Evolutionary conservation across 53 echinoderm and acorn worm genomes (phyloP), one percentile per base, ranked within the genome.

Genomic region (Henricia sp.): DNA sequence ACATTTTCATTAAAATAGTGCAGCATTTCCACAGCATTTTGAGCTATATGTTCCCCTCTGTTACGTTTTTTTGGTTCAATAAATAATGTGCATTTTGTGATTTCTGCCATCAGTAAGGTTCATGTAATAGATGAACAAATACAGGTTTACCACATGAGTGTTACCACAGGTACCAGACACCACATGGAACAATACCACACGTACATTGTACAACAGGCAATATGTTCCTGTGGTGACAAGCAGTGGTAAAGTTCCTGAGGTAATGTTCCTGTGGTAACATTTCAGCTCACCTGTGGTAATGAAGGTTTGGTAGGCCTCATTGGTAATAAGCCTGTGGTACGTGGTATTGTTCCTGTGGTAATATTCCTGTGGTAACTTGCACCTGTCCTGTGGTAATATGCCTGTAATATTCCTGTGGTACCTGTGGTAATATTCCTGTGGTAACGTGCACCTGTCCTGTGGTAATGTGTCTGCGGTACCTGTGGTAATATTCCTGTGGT

Each of bases 211-310:
- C 3, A 19, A 54, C 19, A 13, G 19, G 8, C 20, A 10, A 4
- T 54, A 19, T 4, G 54, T 54, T 13, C 54, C 54, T 54, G 54
- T 54, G 54, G 19, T 54, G 20, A 54, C 20, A n/a, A 4, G 54
- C 54, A 9, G 11, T 9, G 4, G 48, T 46, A 46, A 46, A 10
- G 48, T 46, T 46, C 48, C 48, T 46, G 48, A 9, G 20, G 54
- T 54, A 54, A 54, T 21, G 54, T 54, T 16, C 20, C 54, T 54
- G 54, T 54, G 54, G 54, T 54, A 54, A 54, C 44, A 21, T 54
- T 8, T 8, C 8, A 46, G 14, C 14, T 8, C 14, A 4, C 54
- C 54, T 54, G 54, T 54, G 54, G 54, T 54, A 54, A 54, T 21
- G 20, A 19, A 21, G 17, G 17, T 54, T 16, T 54, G 54, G 54